Evolutionary conservation across 2,797 vertebrate species (phyloP).

Genomic region (Cuniculus paca): DNA sequence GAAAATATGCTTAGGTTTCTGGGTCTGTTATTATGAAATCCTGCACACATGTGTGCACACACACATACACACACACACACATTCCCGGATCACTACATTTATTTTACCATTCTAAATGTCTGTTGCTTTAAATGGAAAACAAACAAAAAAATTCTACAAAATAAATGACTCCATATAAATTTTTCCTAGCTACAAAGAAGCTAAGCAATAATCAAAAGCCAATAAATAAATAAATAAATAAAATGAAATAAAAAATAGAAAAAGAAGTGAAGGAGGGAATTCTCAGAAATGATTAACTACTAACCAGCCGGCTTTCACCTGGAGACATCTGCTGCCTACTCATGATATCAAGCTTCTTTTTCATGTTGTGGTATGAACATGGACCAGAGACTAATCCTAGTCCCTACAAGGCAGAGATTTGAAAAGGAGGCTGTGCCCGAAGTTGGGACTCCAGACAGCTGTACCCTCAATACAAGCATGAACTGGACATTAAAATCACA

Average conservation of each 20-base stretch:
- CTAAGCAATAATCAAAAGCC: not conserved
- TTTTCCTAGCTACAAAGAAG: slow-evolving; percentile 10
- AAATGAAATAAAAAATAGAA: not conserved
- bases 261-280: not conserved
- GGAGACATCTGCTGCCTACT: not conserved
- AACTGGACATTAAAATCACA: not conserved
- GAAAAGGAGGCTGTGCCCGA: not conserved
- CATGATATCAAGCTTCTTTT: not conserved
- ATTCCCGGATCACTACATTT: not conserved
- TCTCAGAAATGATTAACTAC: not conserved
- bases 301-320: not conserved
- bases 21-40: not conserved
- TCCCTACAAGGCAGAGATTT: not conserved
- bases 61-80: not conserved
- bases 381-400: not conserved
- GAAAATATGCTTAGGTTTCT: not conserved
- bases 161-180: not conserved
- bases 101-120: not conserved
- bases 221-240: no score
- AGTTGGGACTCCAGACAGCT: not conserved
- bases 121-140: not conserved
- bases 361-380: not conserved
- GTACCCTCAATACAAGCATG: not conserved
- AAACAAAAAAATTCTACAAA: slow-evolving; percentile 11
- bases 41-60: not conserved